A percentile compares a stretch with the other conserved stretches of the same genome.
These are phyloP conservation scores for Endotricha flammealis DNA, from an alignment of 2,888 invertebrate species.

Conservation along the genomic window DNA sequence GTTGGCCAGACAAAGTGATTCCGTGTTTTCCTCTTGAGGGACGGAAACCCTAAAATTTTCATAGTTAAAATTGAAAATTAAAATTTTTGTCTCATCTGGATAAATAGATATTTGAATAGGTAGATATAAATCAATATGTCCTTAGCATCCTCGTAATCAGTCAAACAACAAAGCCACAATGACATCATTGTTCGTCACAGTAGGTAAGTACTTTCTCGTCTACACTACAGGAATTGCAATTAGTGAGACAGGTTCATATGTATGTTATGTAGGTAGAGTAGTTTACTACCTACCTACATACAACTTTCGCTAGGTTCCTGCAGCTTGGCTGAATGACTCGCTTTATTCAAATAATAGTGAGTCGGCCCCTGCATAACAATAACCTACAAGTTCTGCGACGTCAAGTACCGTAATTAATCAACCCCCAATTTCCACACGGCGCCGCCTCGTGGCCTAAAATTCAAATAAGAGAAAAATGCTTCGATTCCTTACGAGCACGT, in stretches of 20 bases:
- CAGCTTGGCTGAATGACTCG: conserved; percentile 4
- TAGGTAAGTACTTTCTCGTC: conserved; percentile 12
- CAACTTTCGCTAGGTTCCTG: conserved; percentile 7
- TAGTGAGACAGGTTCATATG: too few species aligned
- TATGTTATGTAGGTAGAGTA: conserved; percentile 1
- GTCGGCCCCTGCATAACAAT: conserved; percentile 7
- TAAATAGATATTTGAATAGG: too few species aligned
- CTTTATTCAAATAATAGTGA: conserved; percentile 4
- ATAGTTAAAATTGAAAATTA: too few species aligned
- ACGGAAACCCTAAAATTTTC: too few species aligned
- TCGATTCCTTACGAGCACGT: conserved; percentile 54
- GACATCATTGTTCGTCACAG: conserved; percentile 1
- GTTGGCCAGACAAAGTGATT: too few species aligned
- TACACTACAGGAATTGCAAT: conserved; percentile 16
- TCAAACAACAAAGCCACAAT: too few species aligned
- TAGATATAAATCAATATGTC: too few species aligned
- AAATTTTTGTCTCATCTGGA: too few species aligned
- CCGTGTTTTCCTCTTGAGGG: too few species aligned
- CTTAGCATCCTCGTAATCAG: too few species aligned
- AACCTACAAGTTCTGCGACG: conserved; percentile 9
- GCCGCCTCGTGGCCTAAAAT: conserved; percentile 66
- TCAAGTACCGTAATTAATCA: conserved; percentile 29
- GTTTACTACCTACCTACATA: too few species aligned
- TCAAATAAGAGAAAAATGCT: conserved; percentile 63
- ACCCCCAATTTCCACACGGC: conserved; percentile 45